Evolutionary conservation across 2,888 invertebrate species (phyloP), one percentile per base, ranked within the genome.

Genomic region (Cephonodes hylas): DNA sequence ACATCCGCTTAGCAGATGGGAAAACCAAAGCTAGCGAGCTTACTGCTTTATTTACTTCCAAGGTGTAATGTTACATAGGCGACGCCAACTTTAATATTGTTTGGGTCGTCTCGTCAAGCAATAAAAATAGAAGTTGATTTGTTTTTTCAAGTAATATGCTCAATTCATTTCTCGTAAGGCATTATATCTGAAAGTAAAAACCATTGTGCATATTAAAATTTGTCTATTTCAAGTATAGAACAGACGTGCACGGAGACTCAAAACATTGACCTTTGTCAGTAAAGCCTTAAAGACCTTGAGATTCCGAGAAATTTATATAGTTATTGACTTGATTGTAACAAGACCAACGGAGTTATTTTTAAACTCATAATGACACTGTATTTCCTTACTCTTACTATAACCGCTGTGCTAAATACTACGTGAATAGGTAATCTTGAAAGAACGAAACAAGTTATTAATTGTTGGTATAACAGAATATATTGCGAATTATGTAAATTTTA

Each of bases 1-100:
- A 83, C 82, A 80, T 86, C 85, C 85, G 85, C 53, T 79, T 79
- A 80, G 63, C 66, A 60, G 65, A 65, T 75, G 85, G 85, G 75
- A 85, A 85, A 82, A 69, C 85, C 85, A 75, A 72, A 71, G 68
- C 62, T 68, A 70, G 71, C 72, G 71, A 61, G 57, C 58, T 45
- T 58, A 34, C 31, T 7, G 31, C 18, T 31, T 53, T 53, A 53
- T 53, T 53, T 53, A 18, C 27, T 8, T 18, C 53, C 18, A 18
- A 53, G 53, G 27, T 27, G 27, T 53, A 8, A 31, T 18, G 18
- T 31, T 31, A 18, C 1, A 2, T 46, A n/a, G n/a, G 23, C 1
- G 8, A 18, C 10, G 18, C 10, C 18, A 18, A 18, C 27, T 5
- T 7, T 53, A 10, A 4, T 53, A 44, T 44, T 44, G 44, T 20